Evolutionary conservation across 2,113 vertebrate species (phyloP), one percentile per base, ranked within the genome.

Genomic region (Brachirus orientalis): DNA sequence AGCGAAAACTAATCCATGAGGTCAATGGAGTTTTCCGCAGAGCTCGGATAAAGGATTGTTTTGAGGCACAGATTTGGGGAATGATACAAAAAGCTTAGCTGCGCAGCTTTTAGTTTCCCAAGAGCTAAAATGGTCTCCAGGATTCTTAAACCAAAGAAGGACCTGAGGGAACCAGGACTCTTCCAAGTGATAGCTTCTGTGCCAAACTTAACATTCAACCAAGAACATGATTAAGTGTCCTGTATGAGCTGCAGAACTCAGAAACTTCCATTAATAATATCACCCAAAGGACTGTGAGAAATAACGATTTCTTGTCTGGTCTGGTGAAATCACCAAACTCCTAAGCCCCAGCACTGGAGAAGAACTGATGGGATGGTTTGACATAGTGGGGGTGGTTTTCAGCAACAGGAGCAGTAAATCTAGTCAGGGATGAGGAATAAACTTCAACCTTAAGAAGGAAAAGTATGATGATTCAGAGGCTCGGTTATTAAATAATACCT

Each of bases 1-100:
- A 36, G 16, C 8, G 9, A 54, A 11, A 18, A 5, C 8, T 28
- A 52, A 35, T 10, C 44, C 16, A n/a, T 45, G 44, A 45, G n/a
- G 44, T 45, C 14, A 45, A 45, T 14, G 50, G 33, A 36, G 52
- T 28, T 54, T 10, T 12, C 14, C 13, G 44, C 52, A 36, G 8
- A 54, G 52, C n/a, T 37, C 33, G 37, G 52, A 37, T 33, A 37
- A 37, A 37, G 13, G 52, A 54, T 54, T 54, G n/a, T 54, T 8
- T 54, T 33, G 8, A 16, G 8, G 28, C 52, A 17, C 33, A 54
- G 52, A 54, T 54, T 33, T 54, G 52, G 52, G 33, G 52, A 36
- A 54, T 33, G 28, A 9, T 36, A 51, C 4, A 22, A 17, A 54
- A 36, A 37, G n/a, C n/a, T n/a, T n/a, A 36, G 37, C 16, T 33